These are phyloP conservation scores for Eunapius fragilis DNA, from an alignment of 37 sponge, comb jelly and placozoan genomes.

Conservation along the genomic window DNA sequence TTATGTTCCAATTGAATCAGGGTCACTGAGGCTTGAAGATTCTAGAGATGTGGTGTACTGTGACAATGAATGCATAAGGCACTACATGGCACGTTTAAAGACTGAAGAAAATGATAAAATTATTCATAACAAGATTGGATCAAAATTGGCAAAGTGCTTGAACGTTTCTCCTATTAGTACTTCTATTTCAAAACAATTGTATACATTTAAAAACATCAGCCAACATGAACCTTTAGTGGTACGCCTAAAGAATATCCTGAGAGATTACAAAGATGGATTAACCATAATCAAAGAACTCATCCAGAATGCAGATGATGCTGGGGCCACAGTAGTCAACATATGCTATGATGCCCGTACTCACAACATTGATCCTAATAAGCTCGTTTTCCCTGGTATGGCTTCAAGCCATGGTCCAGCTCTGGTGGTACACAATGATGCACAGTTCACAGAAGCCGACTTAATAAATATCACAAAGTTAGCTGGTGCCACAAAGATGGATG, in stretches of 20 bases:
- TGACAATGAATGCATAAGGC: not conserved
- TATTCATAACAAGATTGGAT: not conserved
- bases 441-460: slow-evolving; percentile 67
- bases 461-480: slow-evolving; percentile 68
- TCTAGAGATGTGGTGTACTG: slow-evolving; percentile 9
- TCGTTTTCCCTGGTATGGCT: slow-evolving; percentile 54
- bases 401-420: slow-evolving; percentile 60
- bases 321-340: slow-evolving; percentile 61
- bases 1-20: not conserved
- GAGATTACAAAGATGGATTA: slow-evolving; percentile 59
- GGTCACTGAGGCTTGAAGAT: not conserved
- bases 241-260: slow-evolving; percentile 57
- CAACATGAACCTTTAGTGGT: slow-evolving; percentile 54
- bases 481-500: slow-evolving; percentile 65
- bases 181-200: slow-evolving; percentile 22
- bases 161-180: slow-evolving; percentile 11
- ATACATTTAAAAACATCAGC: slow-evolving; percentile 41
- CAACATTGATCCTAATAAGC: not conserved
- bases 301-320: slow-evolving; percentile 78
- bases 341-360: slow-evolving; percentile 50
- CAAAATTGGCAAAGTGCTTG: not conserved
- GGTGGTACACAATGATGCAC: slow-evolving; percentile 40
- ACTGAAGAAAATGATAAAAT: not conserved
- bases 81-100: not conserved
- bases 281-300: slow-evolving; percentile 67